Conservation (phyloP, 2,113 vertebrate genomes). For the Carassius carassius region DNA sequence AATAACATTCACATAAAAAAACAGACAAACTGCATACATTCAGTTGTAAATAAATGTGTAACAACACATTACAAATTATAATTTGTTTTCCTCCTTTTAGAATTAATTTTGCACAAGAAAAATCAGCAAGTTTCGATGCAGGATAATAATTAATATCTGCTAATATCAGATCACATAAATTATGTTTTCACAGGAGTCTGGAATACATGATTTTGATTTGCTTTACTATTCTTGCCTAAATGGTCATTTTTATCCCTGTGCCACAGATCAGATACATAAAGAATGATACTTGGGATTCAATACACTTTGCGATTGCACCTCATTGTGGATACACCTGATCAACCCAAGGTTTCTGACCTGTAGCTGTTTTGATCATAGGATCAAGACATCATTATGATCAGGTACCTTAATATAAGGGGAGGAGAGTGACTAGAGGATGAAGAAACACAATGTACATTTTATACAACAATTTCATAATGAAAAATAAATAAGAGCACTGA, state of each 20-base stretch:
- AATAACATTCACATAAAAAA: slow-evolving; percentile 72
- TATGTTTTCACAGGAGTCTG: background rate
- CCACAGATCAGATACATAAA: background rate
- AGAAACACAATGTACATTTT: slow-evolving; percentile 66
- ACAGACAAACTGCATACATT: too few relatives aligned
- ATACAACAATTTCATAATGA: slow-evolving; percentile 60
- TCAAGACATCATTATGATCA: background rate
- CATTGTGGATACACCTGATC: background rate
- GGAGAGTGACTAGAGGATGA: slow-evolving; percentile 52
- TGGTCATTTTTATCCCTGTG: background rate
- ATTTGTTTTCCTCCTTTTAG: slow-evolving; percentile 45
- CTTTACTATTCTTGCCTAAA: background rate
- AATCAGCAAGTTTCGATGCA: background rate
- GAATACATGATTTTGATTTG: background rate
- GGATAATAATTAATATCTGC: background rate
- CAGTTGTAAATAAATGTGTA: slow-evolving; percentile 54
- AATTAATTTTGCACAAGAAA: background rate
- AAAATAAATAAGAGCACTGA: slow-evolving; percentile 62
- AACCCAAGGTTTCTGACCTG: background rate
- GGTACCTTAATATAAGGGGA: background rate
- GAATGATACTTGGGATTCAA: too few relatives aligned
- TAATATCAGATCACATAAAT: background rate
- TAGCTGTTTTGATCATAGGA: background rate
- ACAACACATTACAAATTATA: slow-evolving; percentile 61
- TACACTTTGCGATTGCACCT: background rate